phyloP scores from a whole-genome alignment of 2,888 invertebrate genomes.

The Coenonympha glycerion region DNA sequence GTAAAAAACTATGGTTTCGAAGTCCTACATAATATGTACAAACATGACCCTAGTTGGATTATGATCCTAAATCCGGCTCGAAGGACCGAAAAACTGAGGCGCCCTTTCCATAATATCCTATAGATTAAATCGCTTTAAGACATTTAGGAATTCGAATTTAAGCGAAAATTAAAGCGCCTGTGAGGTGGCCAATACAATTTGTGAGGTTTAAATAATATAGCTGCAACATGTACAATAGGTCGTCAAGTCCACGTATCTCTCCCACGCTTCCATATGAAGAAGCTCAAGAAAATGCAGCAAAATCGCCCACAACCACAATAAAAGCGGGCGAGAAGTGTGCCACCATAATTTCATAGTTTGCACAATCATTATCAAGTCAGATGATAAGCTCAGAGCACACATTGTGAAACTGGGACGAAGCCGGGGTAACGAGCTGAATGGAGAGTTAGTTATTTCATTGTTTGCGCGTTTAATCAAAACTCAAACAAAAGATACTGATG shows the following conservation, averaged over 20 bases:
- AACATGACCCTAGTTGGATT: neutral
- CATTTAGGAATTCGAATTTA: neutral
- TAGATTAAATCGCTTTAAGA: no score
- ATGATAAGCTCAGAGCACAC: conserved; percentile 35
- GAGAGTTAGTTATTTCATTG: conserved; percentile 23
- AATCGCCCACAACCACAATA: conserved; percentile 24
- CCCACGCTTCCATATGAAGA: conserved; percentile 8
- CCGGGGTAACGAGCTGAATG: conserved; percentile 26
- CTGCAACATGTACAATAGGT: neutral
- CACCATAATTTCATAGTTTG: conserved; percentile 23
- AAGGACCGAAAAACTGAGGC: no score
- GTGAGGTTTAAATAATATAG: neutral
- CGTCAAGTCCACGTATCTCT: neutral
- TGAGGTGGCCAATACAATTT: no score
- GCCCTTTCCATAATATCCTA: no score
- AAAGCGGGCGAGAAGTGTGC: conserved; percentile 15
- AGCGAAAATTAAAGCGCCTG: neutral
- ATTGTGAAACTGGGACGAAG: conserved; percentile 36
- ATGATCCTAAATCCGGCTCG: no score
- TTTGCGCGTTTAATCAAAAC: conserved; percentile 15
- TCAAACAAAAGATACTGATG: no score
- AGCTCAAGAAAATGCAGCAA: conserved; percentile 13
- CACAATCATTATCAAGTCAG: conserved; percentile 33
- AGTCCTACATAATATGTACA: neutral
- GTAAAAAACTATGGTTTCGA: no score